Evolutionary conservation across 1,140 invertebrate species (phyloP), one percentile per base, ranked within the genome.

Genomic region (Diorhabda elongata): DNA sequence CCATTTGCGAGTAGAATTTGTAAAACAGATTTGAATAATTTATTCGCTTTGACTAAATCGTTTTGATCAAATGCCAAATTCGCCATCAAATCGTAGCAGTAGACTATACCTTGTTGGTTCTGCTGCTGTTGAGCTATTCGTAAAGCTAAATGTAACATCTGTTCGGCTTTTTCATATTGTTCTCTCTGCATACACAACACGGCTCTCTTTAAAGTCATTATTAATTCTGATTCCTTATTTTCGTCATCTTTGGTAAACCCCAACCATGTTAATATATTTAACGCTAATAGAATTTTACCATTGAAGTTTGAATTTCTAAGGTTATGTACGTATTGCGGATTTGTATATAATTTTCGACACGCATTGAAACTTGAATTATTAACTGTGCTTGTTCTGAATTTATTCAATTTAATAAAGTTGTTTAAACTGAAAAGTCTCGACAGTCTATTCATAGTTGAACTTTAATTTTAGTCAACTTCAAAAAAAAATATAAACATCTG

Each of bases 41-140:
- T 87, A 79, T 97, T 91, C 5, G 95, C 93, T 82, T 95, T 96
- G 71, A 87, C 83, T 75, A 89, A 88, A 69, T 96, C 85, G 59
- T 88, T 87, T 61, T 84, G 83, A 74, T 92, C 85, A 76, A 95
- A 88, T 9, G 94, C 93, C 60, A 97, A 83, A 83, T 97, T 96
- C 4, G 94, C 95, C 87, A 98, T 89, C 4, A 94, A 76, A 84
- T 97, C 95, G 79, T 92, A 96, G 67, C 96, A 89, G 75, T 96
- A 96, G 5, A 92, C 91, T 61, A 95, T 83, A 43, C 90, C 94
- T 73, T 92, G 82, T 71, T 87, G 78, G 81, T 92, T 87, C 62
- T 90, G 84, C 57, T 90, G 82, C 75, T 92, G 90, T 79, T 95
- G 92, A 5, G 95, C 94, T 78, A 94, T 85, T 61, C 88, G 88